Evolutionary conservation across 2,797 vertebrate species (phyloP).

Genomic region (Mastacembelus armatus): DNA sequence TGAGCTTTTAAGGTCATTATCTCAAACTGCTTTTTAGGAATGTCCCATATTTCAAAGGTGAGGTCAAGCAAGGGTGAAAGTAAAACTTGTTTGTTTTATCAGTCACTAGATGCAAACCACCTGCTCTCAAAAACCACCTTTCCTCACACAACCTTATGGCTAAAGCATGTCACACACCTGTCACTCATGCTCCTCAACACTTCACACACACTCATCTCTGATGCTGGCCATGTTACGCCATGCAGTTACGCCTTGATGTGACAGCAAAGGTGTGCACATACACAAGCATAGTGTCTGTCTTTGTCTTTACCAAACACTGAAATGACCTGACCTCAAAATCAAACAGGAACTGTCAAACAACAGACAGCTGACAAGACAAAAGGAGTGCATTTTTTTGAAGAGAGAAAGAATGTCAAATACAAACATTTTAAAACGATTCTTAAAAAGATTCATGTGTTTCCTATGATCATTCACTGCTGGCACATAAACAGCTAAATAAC

Average conservation of each 20-base stretch:
- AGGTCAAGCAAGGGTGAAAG: constrained; percentile 13
- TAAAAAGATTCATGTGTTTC: not conserved
- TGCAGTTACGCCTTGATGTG: constrained; percentile 40
- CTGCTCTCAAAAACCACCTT: constrained; percentile 44
- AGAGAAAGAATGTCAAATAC: not conserved
- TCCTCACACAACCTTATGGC: constrained; percentile 25
- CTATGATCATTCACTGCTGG: constrained; percentile 7
- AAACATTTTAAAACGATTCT: not conserved
- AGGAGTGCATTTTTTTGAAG: not conserved
- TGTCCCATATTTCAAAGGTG: constrained; percentile 19
- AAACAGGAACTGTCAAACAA: constrained; percentile 12
- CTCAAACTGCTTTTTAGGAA: constrained; percentile 11
- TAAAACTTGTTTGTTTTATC: constrained; percentile 42
- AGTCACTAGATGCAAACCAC: constrained; percentile 33
- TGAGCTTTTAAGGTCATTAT: constrained; percentile 33
- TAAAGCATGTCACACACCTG: constrained; percentile 53
- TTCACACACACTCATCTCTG: constrained; percentile 25
- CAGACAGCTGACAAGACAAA: not conserved
- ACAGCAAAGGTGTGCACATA: constrained; percentile 44
- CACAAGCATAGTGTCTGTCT: constrained; percentile 31
- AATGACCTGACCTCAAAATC: constrained; percentile 31
- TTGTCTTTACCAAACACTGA: constrained; percentile 18
- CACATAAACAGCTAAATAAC: constrained; percentile 10
- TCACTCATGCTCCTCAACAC: constrained; percentile 49
- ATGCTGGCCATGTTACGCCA: constrained; percentile 11